Base-by-base conservation (phyloP, 1,140 invertebrate species). In the Antheraea pernyi region DNA sequence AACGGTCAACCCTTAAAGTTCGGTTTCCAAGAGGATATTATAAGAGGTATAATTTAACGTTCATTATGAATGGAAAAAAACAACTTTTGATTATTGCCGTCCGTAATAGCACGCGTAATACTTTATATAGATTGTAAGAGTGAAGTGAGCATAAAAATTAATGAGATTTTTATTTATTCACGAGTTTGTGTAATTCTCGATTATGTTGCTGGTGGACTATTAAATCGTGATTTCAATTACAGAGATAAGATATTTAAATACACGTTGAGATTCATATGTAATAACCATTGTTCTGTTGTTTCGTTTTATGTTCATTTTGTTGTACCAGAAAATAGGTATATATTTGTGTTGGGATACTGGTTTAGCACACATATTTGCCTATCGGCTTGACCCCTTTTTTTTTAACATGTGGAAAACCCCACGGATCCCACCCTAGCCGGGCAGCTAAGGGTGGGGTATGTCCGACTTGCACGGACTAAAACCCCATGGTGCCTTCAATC, bases 141-240 rank as follows among this genome's bases (percentile, higher is more conserved):
- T 74, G 65, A 68, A 73, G n/a, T 77, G 68, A 13, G 30, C 46
- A 53, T 65, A 68, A 48, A 22, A 65, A 78, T 78, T 80, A 77
- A 84, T 88, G 78, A 77, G 74, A 76, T 83, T 82, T 81, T 84
- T 85, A 86, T 87, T 81, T 86, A 86, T 85, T 83, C 83, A 89
- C 80, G 63, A 58, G 67, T 77, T 75, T 80, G 78, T 77, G 75
- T 83, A 76, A 79, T 81, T 59, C 60, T 19, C 58, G 64, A 65
- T 75, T 74, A 68, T 70, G 67, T 59, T 75, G 70, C 67, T 53
- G 4, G 11, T 53, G 46, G 46, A 53, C 46, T 6, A 83, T 82
- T 81, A 81, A 73, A 68, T 82, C 80, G 80, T 83, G 85, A 85
- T 88, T 88, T 86, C 84, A 83, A 86, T 88, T 86, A 84, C 72